Percentiles rank a stretch among this genome's conserved stretches.
These are phyloP conservation scores for Lingula anatina DNA, from an alignment of 2,888 invertebrate genomes.

Conservation along the genomic window DNA sequence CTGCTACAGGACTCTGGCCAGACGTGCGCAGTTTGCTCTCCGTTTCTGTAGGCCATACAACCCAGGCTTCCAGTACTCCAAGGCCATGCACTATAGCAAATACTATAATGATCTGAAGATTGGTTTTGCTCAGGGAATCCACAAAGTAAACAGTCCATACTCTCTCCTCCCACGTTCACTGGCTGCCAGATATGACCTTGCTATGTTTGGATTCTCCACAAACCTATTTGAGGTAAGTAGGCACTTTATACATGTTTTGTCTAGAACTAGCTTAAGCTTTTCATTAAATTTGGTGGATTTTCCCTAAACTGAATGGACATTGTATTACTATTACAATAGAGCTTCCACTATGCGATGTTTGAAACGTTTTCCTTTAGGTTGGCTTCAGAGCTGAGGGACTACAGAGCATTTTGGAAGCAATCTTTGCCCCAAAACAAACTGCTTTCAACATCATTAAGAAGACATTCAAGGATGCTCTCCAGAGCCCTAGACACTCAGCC, in stretches of 20 bases:
- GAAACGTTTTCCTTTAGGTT: conserved; percentile 9
- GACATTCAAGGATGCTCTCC: too few species aligned
- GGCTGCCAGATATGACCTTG: conserved; percentile 6
- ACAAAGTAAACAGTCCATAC: conserved; percentile 13
- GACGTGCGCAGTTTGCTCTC: conserved; percentile 15
- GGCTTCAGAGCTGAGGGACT: conserved; percentile 19
- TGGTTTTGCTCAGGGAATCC: conserved; percentile 12
- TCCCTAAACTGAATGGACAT: too few species aligned
- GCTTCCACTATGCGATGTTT: neutral
- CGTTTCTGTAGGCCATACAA: conserved; percentile 13
- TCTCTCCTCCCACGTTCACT: conserved; percentile 16
- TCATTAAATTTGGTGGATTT: conserved; percentile 7
- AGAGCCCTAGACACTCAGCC: too few species aligned
- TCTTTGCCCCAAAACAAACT: too few species aligned
- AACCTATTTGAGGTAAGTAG: conserved; percentile 14
- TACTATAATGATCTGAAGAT: conserved; percentile 12
- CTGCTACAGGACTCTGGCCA: conserved; percentile 13
- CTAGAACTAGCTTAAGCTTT: neutral
- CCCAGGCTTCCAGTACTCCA: conserved; percentile 13
- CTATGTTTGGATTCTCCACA: conserved; percentile 13
- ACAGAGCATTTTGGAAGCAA: conserved; percentile 12
- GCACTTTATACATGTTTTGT: neutral
- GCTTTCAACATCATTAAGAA: too few species aligned
- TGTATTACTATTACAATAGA: too few species aligned
- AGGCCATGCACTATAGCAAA: conserved; percentile 4